A percentile compares a stretch with the other conserved stretches of the same genome.
phyloP scores from a whole-genome alignment of 2,113 vertebrate species.

The Mobula birostris region DNA sequence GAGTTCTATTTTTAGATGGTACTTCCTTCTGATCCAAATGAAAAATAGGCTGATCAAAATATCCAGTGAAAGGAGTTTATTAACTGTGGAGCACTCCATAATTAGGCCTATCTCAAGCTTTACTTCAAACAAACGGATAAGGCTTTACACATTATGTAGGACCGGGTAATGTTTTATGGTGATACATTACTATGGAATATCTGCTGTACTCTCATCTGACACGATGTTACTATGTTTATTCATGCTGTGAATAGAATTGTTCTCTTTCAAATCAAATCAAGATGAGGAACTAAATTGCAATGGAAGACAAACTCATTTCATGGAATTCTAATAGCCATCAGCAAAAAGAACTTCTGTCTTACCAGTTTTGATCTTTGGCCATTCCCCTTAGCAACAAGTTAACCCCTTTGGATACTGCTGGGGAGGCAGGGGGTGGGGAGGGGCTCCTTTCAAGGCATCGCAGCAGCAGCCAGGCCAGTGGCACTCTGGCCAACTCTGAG shows the following conservation, averaged over 20 bases:
- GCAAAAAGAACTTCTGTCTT: background rate
- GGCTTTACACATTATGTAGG: background rate
- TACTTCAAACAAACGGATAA: background rate
- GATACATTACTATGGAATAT: background rate
- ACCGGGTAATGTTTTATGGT: background rate
- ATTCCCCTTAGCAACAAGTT: too few species aligned
- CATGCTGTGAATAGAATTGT: background rate
- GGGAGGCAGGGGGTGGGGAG: too few species aligned
- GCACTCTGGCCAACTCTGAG: too few species aligned
- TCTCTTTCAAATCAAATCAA: background rate
- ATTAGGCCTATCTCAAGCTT: slow-evolving; percentile 7
- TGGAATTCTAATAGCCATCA: background rate
- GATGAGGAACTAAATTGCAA: background rate
- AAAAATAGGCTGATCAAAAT: slow-evolving; percentile 28
- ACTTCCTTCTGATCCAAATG: background rate
- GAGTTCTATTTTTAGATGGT: background rate
- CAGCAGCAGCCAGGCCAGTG: too few species aligned
- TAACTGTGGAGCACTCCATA: background rate
- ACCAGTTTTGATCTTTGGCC: background rate
- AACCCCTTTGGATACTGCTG: too few species aligned
- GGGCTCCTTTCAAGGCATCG: too few species aligned
- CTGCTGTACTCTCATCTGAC: background rate
- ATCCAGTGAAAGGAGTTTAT: slow-evolving; percentile 22
- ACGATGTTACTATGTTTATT: background rate
- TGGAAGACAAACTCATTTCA: background rate